Evolutionary conservation across 92 coral and sea anemone species (phyloP).

Genomic region (Bergia puertoricense): DNA sequence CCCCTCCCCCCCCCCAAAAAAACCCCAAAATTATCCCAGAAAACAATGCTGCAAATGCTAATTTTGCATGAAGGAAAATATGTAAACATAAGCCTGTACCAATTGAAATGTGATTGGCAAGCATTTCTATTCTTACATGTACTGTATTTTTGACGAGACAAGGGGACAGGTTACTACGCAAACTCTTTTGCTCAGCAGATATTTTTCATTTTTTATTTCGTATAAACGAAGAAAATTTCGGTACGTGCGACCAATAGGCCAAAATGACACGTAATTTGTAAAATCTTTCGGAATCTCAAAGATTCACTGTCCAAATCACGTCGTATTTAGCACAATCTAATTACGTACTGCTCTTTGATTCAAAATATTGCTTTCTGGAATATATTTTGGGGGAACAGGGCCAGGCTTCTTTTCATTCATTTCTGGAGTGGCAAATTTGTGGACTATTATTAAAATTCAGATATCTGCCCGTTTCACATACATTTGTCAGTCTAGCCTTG

Average conservation of each 20-base stretch:
- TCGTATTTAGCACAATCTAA: neutral
- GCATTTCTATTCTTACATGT: neutral
- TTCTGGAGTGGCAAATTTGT: neutral
- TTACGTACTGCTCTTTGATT: neutral
- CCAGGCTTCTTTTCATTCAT: neutral
- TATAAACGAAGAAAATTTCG: neutral
- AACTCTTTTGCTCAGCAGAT: neutral
- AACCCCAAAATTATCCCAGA: neutral
- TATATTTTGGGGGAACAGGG: neutral
- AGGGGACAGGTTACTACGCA: neutral
- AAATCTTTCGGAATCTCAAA: neutral
- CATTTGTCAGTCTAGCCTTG: neutral
- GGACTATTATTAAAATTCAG: neutral
- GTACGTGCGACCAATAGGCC: neutral
- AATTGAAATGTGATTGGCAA: neutral
- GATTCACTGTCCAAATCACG: neutral
- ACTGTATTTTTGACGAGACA: neutral
- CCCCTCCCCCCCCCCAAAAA: too few species aligned
- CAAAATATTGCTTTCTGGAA: neutral
- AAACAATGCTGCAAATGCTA: neutral
- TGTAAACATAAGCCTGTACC: neutral
- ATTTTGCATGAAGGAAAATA: neutral
- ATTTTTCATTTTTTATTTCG: neutral
- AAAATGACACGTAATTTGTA: too few species aligned
- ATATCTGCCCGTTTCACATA: neutral